A percentile compares a stretch with the other conserved stretches of the same genome.
Conservation (phyloP, 2,113 vertebrate species). For the Rattus rattus region DNA sequence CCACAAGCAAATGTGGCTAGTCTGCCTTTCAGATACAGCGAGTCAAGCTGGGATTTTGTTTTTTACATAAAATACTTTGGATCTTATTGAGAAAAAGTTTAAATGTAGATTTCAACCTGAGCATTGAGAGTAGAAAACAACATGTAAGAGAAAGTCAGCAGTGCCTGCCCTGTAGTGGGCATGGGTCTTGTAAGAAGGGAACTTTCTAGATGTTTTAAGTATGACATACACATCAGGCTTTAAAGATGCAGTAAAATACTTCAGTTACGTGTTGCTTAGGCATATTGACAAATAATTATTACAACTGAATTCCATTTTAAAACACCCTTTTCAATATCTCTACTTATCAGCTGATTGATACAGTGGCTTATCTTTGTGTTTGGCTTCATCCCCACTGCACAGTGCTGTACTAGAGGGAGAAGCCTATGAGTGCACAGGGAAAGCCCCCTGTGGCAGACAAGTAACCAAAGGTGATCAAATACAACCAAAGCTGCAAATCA, state of each 20-base stretch:
- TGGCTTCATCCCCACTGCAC: background rate
- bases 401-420: background rate
- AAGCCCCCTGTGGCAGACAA: background rate
- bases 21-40: background rate
- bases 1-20: background rate
- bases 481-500: background rate
- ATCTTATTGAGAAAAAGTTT: no score
- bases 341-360: background rate
- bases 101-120: background rate
- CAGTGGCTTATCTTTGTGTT: background rate
- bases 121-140: background rate
- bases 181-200: background rate
- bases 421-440: background rate
- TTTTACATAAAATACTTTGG: background rate
- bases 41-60: background rate
- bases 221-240: background rate
- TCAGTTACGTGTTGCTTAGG: background rate
- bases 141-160: background rate
- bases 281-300: background rate
- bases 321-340: background rate
- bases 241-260: background rate
- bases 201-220: background rate
- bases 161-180: background rate
- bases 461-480: background rate
- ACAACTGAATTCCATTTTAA: background rate